These are phyloP conservation scores for Solea senegalensis DNA, from an alignment of 2,113 vertebrate species.

Conservation along the genomic window DNA sequence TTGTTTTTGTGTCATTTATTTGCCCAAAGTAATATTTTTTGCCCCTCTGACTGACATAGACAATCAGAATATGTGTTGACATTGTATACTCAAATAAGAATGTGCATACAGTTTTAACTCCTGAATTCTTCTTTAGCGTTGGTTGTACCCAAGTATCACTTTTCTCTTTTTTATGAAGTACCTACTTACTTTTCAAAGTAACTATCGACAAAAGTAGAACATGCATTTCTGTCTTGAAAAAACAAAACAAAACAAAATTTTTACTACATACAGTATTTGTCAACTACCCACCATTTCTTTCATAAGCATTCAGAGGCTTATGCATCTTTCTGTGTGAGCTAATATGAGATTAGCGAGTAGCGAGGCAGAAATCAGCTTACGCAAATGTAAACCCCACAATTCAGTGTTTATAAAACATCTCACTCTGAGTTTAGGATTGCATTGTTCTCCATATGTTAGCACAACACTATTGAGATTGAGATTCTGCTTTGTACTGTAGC, in stretches of 20 bases:
- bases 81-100: no score
- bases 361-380: conserved; percentile 17
- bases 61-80: no score
- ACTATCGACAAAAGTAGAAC: neutral
- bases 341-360: conserved; percentile 27
- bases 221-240: no score
- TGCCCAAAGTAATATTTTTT: no score
- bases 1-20: no score
- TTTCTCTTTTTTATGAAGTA: no score
- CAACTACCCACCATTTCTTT: neutral
- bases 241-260: no score
- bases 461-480: neutral
- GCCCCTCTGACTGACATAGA: no score
- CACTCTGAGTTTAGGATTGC: neutral
- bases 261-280: neutral
- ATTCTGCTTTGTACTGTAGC: conserved; percentile 1
- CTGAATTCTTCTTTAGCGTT: no score
- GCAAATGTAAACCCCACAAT: conserved; percentile 32
- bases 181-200: no score
- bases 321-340: neutral
- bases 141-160: no score
- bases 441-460: conserved; percentile 14
- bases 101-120: no score
- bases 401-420: conserved; percentile 14
- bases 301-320: neutral